Percentiles rank a stretch among this genome's conserved stretches.
Conservation (phyloP, 2,113 vertebrate species). For the Platycercus adscitus region DNA sequence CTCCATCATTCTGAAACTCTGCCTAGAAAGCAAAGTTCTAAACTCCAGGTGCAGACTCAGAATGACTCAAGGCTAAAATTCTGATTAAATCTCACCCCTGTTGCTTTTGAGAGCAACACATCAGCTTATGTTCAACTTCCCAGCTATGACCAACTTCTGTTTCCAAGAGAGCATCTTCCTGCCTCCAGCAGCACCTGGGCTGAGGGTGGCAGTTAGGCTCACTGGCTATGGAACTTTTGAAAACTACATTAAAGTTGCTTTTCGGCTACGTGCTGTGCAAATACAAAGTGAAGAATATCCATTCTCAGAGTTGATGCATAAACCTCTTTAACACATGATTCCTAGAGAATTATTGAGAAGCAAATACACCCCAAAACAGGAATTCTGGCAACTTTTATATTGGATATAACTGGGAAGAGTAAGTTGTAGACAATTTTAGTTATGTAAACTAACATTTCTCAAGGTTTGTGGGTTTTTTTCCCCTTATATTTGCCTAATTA, state of each 20-base stretch:
- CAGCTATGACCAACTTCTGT: neutral
- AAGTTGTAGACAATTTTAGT: neutral
- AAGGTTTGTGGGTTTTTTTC: neutral
- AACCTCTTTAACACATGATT: neutral
- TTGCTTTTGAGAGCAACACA: neutral
- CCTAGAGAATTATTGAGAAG: neutral
- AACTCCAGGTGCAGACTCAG: neutral
- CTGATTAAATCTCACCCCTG: neutral
- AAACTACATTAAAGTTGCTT: neutral
- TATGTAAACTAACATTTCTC: neutral
- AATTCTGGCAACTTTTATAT: neutral
- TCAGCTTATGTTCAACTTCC: neutral
- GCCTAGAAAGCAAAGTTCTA: neutral
- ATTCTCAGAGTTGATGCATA: fast-evolving
- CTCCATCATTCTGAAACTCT: neutral
- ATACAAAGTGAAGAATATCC: neutral
- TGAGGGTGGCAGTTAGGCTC: fast-evolving
- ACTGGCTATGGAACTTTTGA: neutral
- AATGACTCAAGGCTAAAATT: neutral
- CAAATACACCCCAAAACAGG: neutral
- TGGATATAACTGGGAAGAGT: neutral
- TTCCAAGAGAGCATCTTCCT: too few species aligned
- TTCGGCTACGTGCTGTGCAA: fast-evolving
- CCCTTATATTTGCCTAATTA: neutral
- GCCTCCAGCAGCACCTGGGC: neutral